Evolutionary conservation across 2,888 invertebrate genomes (phyloP), one percentile per base, ranked within the genome.

Genomic region (Drosophila recens): DNA sequence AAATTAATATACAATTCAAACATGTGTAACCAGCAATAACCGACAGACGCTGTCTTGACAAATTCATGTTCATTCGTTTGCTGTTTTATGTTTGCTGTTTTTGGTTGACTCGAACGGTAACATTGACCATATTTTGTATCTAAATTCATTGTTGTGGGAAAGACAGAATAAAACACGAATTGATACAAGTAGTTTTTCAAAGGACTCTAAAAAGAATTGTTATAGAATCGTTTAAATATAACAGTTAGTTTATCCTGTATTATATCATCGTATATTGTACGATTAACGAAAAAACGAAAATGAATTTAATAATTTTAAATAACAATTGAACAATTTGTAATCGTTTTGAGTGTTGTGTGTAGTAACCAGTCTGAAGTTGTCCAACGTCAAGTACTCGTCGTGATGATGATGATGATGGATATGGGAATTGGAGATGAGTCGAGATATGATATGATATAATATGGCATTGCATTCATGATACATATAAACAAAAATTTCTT

Each of bases 231-330:
- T 45, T 56, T 57, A 30, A 49, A 36, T 48, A 78, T 48, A 78
- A 51, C 34, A 38, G 36, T 78, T 56, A 57, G 48, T 43, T 36
- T 54, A 45, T 58, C 30, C 38, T 75, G 45, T 62, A 62, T 62
- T 63, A 63, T 69, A 49, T 17, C 17, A 53, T 54, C 56, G 38
- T 43, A 70, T 30, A 63, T 20, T 54, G 45, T 64, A 57, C 74
- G 48, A 63, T 42, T 64, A 20, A 43, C 36, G 13, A 65, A 52
- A 45, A 45, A 52, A 57, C 43, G 40, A 33, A 64, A 34, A 58
- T 61, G 68, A 79, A 79, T 73, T 74, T 76, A 65, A 61, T 68
- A 68, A 45, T 63, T 78, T 56, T 59, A 66, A 61, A 58, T 27
- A 40, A 63, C 15, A 46, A 46, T 15, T 36, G 36, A 15, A 13